Conservation (phyloP, 2,113 vertebrate species). For the Marcusenius ussheri region DNA sequence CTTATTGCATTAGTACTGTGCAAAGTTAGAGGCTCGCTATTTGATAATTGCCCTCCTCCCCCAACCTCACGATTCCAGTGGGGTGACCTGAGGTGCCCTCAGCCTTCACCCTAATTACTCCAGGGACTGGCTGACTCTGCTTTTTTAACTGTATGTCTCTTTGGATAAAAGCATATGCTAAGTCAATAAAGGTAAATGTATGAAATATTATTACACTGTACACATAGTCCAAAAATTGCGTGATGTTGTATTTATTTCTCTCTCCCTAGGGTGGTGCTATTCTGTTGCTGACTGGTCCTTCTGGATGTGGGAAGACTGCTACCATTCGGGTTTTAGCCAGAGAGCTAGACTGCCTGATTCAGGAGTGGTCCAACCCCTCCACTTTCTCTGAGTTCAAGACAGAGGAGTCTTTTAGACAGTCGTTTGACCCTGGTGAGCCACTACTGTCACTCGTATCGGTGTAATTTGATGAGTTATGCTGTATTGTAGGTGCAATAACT, state of each 20-base stretch:
- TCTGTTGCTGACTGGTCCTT: conserved; percentile 79
- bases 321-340: conserved; percentile 72
- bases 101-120: background rate
- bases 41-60: background rate
- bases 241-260: conserved; percentile 11
- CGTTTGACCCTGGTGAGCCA: conserved; percentile 62
- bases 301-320: conserved; percentile 88
- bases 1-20: background rate
- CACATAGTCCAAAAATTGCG: background rate
- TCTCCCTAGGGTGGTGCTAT: conserved; percentile 66
- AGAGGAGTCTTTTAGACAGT: conserved; percentile 55
- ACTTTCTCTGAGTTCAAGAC: conserved; percentile 56
- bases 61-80: background rate
- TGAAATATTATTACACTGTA: background rate
- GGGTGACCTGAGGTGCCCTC: background rate
- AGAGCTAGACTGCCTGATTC: conserved; percentile 70
- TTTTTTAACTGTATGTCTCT: background rate
- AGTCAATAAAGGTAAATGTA: background rate
- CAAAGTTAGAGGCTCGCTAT: background rate
- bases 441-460: background rate
- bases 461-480: background rate
- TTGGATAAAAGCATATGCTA: background rate
- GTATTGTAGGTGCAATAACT: background rate
- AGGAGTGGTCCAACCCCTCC: conserved; percentile 88
- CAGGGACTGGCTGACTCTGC: background rate